Evolutionary conservation across 2,888 invertebrate genomes (phyloP), one percentile per base, ranked within the genome.

Genomic region (Lacanobia oleracea): DNA sequence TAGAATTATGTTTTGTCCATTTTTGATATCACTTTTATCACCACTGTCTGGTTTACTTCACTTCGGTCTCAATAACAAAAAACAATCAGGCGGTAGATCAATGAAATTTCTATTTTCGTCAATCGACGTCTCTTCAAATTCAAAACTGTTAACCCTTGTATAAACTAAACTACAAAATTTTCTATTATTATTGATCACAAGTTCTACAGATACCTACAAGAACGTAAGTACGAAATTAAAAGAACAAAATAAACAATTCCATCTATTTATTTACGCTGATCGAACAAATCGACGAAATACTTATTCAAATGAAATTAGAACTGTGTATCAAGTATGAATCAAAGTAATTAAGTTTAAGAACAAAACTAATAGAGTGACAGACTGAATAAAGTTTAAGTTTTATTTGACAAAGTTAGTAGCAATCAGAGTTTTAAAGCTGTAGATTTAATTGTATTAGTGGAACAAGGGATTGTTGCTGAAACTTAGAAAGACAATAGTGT

Each of bases 391-490:
- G 10, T 51, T 2, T 21, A 64, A 56, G 23, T 67, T 50, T 62
- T 43, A 23, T 27, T 54, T 48, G 76, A 54, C 27, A 21, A 67
- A 37, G 54, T 67, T 62, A 23, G 54, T 21, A 57, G 27, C 67
- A 81, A 57, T 59, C 37, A n/a, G 7, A 63, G 78, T 71, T 77
- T 63, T 43, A 53, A 77, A 77, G 18, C 33, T 18, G 57, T 16
- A 71, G 63, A 67, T 75, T 67, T 63, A 56, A 84, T 66, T 62
- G 37, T 40, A 67, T 83, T 79, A 72, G 50, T 59, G 48, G 54
- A 81, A 65, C 51, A 37, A 54, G 56, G 10, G 27, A 51, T 59
- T 48, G 37, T 64, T 53, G 50, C 10, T 33, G 43, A 21, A 73
- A 74, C 50, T 79, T n/a, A 53, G 33, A 45, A 61, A 50, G 57